Conservation (phyloP, 2,797 vertebrate species). For the Carduelis carduelis region DNA sequence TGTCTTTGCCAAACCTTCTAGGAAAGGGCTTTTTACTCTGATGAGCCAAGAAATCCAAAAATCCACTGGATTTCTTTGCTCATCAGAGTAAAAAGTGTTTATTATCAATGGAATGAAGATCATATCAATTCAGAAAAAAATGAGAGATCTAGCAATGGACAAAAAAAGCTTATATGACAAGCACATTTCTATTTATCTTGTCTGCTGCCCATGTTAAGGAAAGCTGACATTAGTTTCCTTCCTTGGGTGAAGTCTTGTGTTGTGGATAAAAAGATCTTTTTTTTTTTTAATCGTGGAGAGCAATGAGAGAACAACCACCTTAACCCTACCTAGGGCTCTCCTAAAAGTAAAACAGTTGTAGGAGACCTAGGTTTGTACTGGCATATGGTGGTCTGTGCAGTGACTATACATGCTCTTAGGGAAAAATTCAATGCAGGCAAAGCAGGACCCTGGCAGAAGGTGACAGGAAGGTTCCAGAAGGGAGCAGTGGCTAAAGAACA, state of each 20-base stretch:
- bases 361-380: background rate
- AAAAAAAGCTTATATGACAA: background rate
- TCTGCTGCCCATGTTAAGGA: background rate
- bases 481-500: background rate
- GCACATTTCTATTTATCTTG: background rate
- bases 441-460: background rate
- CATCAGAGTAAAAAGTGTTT: background rate
- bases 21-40: background rate
- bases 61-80: background rate
- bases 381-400: fast-evolving
- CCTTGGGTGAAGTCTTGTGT: background rate
- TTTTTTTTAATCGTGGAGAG: background rate
- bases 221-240: background rate
- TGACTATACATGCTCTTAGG: background rate
- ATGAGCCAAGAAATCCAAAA: too few species aligned
- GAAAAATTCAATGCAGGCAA: background rate
- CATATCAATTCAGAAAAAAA: background rate
- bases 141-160: background rate
- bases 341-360: background rate
- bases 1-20: background rate
- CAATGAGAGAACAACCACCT: background rate
- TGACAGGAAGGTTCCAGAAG: background rate
- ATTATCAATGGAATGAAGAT: background rate
- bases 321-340: background rate
- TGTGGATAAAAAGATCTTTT: background rate